These are phyloP conservation scores for Oncorhynchus mykiss DNA, from an alignment of 2,113 vertebrate genomes.

Conservation along the genomic window DNA sequence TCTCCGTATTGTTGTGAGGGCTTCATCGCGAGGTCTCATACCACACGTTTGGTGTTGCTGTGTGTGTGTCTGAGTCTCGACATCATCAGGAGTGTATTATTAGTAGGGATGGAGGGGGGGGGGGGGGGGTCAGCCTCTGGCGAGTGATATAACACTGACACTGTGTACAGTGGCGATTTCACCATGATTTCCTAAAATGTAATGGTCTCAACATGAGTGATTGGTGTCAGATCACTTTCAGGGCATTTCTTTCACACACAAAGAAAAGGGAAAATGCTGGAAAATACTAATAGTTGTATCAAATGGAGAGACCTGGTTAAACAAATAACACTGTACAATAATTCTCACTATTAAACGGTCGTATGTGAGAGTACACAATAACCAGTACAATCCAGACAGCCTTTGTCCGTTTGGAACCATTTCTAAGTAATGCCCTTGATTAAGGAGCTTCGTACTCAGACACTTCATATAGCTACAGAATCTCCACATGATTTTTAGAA, in stretches of 20 bases:
- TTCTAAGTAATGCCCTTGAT: too few relatives aligned
- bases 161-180: conserved; percentile 41
- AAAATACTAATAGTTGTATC: not conserved
- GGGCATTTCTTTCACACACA: conserved; percentile 28
- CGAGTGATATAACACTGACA: conserved; percentile 48
- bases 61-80: conserved; percentile 30
- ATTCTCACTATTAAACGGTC: too few relatives aligned
- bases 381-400: too few relatives aligned
- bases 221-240: conserved; percentile 41
- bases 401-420: too few relatives aligned
- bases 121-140: conserved; percentile 57
- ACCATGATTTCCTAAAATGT: conserved; percentile 49
- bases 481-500: too few relatives aligned
- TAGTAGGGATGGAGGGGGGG: conserved; percentile 43
- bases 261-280: conserved; percentile 12
- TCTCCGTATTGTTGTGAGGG: conserved; percentile 58
- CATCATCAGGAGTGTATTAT: conserved; percentile 59
- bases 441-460: too few relatives aligned
- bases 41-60: conserved; percentile 62
- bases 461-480: too few relatives aligned
- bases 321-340: too few relatives aligned
- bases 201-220: conserved; percentile 45
- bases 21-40: conserved; percentile 64
- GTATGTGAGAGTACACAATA: too few relatives aligned
- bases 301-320: not conserved